Evolutionary conservation across 2,888 invertebrate genomes (phyloP).

Genomic region (Cantharis rustica): DNA sequence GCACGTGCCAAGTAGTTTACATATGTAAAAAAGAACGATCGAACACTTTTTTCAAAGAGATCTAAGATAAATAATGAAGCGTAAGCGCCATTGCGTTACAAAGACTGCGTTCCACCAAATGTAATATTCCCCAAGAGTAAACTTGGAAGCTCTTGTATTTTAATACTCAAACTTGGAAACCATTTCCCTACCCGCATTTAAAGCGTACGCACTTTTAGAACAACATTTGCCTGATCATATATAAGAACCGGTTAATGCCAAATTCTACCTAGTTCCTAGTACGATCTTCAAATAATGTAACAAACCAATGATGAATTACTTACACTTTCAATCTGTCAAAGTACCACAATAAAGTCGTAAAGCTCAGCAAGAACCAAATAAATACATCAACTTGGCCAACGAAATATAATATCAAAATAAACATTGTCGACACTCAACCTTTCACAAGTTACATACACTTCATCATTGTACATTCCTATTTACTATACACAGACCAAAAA

Average conservation of each 20-base stretch:
- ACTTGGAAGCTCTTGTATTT: conserved; percentile 12
- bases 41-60: conserved; percentile 17
- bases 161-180: conserved; percentile 13
- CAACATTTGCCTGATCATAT: background rate
- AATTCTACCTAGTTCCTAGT: background rate
- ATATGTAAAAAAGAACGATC: conserved; percentile 35
- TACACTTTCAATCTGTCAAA: conserved; percentile 7
- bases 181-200: conserved; percentile 1
- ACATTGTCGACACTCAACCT: conserved; percentile 7
- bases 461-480: conserved; percentile 20
- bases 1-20: conserved; percentile 45
- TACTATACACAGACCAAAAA: conserved; percentile 4
- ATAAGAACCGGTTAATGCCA: background rate
- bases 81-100: conserved; percentile 8
- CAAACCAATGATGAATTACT: conserved; percentile 6
- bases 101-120: conserved; percentile 11
- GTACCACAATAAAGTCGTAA: conserved; percentile 15
- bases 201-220: background rate
- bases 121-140: conserved; percentile 14
- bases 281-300: conserved; percentile 14
- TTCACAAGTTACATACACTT: conserved; percentile 12
- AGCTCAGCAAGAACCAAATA: conserved; percentile 6
- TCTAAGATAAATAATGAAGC: conserved; percentile 18
- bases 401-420: conserved; percentile 12
- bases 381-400: conserved; percentile 14